A percentile compares a stretch with the other conserved stretches of the same genome.
Conservation (phyloP, 2,888 invertebrate genomes). For the Tinea semifulvella region DNA sequence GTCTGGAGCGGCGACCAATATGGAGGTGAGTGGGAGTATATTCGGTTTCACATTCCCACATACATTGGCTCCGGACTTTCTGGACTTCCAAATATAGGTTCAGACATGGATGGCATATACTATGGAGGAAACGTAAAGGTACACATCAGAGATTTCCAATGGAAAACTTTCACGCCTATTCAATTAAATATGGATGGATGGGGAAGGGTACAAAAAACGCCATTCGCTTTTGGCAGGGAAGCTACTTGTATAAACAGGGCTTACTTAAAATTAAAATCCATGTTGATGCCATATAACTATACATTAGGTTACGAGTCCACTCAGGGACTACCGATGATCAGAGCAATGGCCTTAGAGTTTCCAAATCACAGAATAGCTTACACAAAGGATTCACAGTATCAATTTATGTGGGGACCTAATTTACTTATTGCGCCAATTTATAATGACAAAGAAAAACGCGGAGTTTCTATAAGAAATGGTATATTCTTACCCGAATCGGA, state of each 20-base stretch:
- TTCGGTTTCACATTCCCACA: slow-evolving; percentile 56
- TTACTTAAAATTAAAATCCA: slow-evolving; percentile 52
- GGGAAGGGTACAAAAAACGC: slow-evolving; percentile 46
- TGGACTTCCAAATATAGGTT: slow-evolving; percentile 49
- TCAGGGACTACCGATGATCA: slow-evolving; percentile 45
- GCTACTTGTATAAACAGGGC: slow-evolving; percentile 45
- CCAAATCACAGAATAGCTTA: slow-evolving; percentile 35
- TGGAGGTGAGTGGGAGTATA: slow-evolving; percentile 58
- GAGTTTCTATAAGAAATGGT: slow-evolving; percentile 33
- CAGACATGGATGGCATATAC: slow-evolving; percentile 58
- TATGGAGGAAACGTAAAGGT: slow-evolving; percentile 39
- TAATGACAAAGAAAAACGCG: slow-evolving; percentile 24
- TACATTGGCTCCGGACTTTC: slow-evolving; percentile 52
- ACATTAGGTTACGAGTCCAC: slow-evolving; percentile 41
- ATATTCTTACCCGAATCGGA: slow-evolving; percentile 41
- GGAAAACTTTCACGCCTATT: slow-evolving; percentile 55
- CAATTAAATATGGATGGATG: slow-evolving; percentile 60
- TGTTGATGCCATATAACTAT: slow-evolving; percentile 54
- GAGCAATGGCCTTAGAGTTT: slow-evolving; percentile 55
- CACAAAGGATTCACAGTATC: slow-evolving; percentile 50
- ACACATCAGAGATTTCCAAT: slow-evolving; percentile 52
- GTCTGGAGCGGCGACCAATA: slow-evolving; percentile 56
- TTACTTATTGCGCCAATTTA: slow-evolving; percentile 52
- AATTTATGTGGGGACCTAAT: slow-evolving; percentile 58
- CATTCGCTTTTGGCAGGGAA: slow-evolving; percentile 44